These are phyloP conservation scores for Pelobates cultripes DNA, from an alignment of 2,797 vertebrate genomes.

Conservation along the genomic window DNA sequence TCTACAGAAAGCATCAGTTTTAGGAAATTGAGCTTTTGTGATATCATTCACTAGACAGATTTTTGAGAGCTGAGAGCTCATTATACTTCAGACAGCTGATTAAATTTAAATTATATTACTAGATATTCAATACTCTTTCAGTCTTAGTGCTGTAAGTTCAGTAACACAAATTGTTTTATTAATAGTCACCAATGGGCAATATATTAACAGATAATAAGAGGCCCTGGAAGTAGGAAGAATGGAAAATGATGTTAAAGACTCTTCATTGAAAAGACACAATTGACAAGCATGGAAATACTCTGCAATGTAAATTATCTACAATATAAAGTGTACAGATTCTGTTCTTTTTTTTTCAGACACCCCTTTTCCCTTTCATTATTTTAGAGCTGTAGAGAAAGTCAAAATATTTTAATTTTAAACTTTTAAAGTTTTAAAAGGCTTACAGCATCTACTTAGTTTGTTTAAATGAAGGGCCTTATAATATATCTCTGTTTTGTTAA, in stretches of 20 bases:
- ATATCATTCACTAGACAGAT: conserved; percentile 48
- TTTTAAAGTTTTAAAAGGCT: too few species aligned
- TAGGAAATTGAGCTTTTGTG: conserved; percentile 55
- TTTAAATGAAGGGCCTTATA: too few species aligned
- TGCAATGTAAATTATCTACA: too few species aligned
- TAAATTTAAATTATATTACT: conserved; percentile 59
- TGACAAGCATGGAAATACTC: conserved; percentile 2
- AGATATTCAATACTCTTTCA: conserved; percentile 50
- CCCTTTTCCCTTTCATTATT: too few species aligned
- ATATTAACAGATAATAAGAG: conserved; percentile 45
- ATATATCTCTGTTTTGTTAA: too few species aligned
- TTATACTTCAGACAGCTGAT: conserved; percentile 45
- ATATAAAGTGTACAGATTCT: too few species aligned
- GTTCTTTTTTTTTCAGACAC: too few species aligned
- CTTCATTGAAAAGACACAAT: neutral
- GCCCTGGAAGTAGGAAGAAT: neutral
- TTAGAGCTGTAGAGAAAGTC: too few species aligned
- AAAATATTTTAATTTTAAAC: too few species aligned
- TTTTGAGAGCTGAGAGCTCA: conserved; percentile 53
- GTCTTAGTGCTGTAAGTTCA: conserved; percentile 44
- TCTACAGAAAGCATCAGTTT: conserved; percentile 51
- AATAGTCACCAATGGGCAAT: conserved; percentile 51
- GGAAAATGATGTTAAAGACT: neutral
- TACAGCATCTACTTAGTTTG: too few species aligned
- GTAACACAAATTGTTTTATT: conserved; percentile 53